Evolutionary conservation across 2,888 invertebrate species (phyloP), one percentile per base, ranked within the genome.

Genomic region (Lysandra coridon): DNA sequence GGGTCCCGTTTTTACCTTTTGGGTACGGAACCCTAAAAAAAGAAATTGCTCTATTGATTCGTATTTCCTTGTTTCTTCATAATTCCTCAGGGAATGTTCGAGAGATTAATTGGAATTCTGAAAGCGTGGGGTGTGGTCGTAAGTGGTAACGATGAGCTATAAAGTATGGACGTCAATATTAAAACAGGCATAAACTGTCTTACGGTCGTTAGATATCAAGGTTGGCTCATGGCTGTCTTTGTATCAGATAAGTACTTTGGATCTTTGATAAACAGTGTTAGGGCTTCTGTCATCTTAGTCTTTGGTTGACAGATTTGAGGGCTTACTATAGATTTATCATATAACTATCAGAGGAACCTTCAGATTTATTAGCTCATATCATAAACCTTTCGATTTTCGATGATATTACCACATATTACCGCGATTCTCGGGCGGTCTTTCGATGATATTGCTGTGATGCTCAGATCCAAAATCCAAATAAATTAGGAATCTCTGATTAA

Each of bases 91-190:
- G 37, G 69, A 69, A 69, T 33, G 69, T 69, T 69, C 69, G 69
- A 37, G 69, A 64, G 30, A 69, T 33, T 37, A 69, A 69, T 69
- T 69, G 17, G 69, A 69, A 69, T 69, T 69, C 69, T 33, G 69
- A 69, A 69, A 69, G 69, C 69, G 69, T 69, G 2, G 69, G 14
- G 69, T 69, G 69, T 69, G 69, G 33, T 37, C 17, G 30, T 64
- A 30, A 7, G 7, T 44, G 7, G 23, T 23, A 4, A 17, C 37
- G 33, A 37, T 37, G 17, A 14, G 33, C 69, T 69, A 69, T 69
- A 69, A 69, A 33, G 10, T 30, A 33, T 69, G 14, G 33, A 37
- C 69, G 69, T 14, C 69, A 33, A 69, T 37, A 23, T 23, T 23
- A 37, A 37, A 69, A 69, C 69, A 33, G 69, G 30, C 33, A 69